Conservation (phyloP, 2,888 invertebrate species). For the Ferrisia virgata region DNA sequence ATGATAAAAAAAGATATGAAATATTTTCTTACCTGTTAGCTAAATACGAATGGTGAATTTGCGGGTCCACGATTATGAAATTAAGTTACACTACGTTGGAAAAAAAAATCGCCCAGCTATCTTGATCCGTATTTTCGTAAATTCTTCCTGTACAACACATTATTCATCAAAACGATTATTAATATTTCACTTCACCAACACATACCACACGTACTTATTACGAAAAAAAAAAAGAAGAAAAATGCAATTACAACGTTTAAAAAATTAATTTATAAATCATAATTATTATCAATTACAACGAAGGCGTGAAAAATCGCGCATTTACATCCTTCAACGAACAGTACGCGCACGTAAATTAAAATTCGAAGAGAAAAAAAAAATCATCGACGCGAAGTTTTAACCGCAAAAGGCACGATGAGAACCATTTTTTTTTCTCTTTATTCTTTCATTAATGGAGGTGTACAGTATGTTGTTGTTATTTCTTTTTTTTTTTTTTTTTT, state of each 20-base stretch:
- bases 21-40: constrained; percentile 49
- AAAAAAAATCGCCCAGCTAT: neutral
- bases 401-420: constrained; percentile 13
- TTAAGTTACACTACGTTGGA: constrained; percentile 29
- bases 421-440: neutral
- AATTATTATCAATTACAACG: too few species aligned
- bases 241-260: neutral
- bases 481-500: neutral
- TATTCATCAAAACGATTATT: neutral
- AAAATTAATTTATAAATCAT: neutral
- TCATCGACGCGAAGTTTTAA: neutral
- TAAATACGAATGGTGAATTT: constrained; percentile 50
- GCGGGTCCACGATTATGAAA: constrained; percentile 50
- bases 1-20: neutral
- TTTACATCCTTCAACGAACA: neutral
- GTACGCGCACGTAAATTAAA: neutral
- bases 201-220: too few species aligned
- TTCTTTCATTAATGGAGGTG: constrained; percentile 13
- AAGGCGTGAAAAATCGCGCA: neutral
- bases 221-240: too few species aligned
- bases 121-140: neutral
- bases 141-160: constrained; percentile 19
- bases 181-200: neutral
- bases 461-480: too few species aligned
- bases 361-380: neutral